A percentile compares a stretch with the other conserved stretches of the same genome.
phyloP scores from a whole-genome alignment of 2,797 vertebrate species.

The Schizopygopsis malacanthus region DNA sequence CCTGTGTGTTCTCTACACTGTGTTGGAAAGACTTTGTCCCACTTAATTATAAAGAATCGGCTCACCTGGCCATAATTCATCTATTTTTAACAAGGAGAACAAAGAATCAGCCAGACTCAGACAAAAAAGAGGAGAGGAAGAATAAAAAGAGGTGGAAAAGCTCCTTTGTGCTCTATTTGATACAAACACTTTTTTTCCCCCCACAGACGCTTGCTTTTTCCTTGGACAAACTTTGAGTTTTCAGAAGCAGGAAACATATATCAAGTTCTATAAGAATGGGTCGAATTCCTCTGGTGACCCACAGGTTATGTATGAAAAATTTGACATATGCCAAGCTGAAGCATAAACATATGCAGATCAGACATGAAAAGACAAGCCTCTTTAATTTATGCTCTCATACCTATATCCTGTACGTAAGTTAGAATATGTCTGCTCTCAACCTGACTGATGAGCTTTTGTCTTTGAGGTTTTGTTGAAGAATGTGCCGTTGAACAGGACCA shows the following conservation, averaged over 20 bases:
- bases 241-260: slow-evolving; percentile 59
- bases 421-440: slow-evolving; percentile 42
- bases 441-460: slow-evolving; percentile 44
- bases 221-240: slow-evolving; percentile 51
- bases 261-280: slow-evolving; percentile 46
- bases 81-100: not conserved
- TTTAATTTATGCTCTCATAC: slow-evolving; percentile 33
- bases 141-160: slow-evolving; percentile 58
- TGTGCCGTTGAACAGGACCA: slow-evolving; percentile 28
- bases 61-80: slow-evolving; percentile 18
- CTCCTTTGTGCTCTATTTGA: slow-evolving; percentile 56
- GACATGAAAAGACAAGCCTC: slow-evolving; percentile 47
- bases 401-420: slow-evolving; percentile 42
- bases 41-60: slow-evolving; percentile 2
- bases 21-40: slow-evolving; percentile 6
- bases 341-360: slow-evolving; percentile 53
- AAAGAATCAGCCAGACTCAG: not conserved
- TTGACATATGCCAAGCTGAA: slow-evolving; percentile 34
- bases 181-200: slow-evolving; percentile 61
- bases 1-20: not conserved
- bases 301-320: slow-evolving; percentile 42
- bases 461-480: slow-evolving; percentile 48
- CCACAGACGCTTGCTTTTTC: slow-evolving; percentile 41
- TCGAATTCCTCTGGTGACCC: slow-evolving; percentile 47
- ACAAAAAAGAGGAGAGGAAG: slow-evolving; percentile 33